Conservation (phyloP, 2,113 vertebrate genomes). For the Callipepla squamata region DNA sequence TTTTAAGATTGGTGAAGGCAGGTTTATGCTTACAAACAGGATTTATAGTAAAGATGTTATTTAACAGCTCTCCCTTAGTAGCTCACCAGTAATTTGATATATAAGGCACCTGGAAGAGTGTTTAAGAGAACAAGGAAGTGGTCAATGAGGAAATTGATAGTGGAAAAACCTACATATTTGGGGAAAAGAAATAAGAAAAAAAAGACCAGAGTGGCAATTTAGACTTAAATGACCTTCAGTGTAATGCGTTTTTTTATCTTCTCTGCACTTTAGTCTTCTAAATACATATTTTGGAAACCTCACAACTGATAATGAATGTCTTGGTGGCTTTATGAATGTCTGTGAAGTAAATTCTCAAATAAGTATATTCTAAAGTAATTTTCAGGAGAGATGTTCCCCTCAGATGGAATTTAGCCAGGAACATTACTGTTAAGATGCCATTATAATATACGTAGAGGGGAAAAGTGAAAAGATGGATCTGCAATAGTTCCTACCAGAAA, state of each 20-base stretch:
- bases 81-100: neutral
- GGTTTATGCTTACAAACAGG: neutral
- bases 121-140: neutral
- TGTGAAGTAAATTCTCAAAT: neutral
- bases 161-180: neutral
- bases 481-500: neutral
- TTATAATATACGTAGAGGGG: neutral
- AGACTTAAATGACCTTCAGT: neutral
- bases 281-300: constrained; percentile 9
- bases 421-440: neutral
- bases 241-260: neutral
- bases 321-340: neutral
- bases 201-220: neutral
- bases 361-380: neutral
- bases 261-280: neutral
- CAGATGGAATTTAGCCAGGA: neutral
- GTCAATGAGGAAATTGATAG: neutral
- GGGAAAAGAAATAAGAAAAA: neutral
- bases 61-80: neutral
- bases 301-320: neutral
- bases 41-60: neutral
- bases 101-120: neutral
- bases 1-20: neutral
- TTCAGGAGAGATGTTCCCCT: neutral
- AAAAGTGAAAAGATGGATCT: neutral